Evolutionary conservation across 2,113 vertebrate genomes (phyloP).

Genomic region (Callospermophilus lateralis): DNA sequence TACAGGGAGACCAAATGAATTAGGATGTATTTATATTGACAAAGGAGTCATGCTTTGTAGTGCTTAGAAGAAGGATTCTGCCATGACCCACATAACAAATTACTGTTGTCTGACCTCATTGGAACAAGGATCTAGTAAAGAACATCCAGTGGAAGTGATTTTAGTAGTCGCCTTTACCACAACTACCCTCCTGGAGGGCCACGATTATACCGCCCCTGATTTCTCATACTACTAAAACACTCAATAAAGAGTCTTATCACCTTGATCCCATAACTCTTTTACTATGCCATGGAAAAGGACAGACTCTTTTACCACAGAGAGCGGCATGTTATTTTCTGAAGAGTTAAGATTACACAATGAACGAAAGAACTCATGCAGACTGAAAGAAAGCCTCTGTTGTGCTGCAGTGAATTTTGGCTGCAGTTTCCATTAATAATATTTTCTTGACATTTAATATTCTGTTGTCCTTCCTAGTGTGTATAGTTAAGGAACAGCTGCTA

Average conservation of each 20-base stretch:
- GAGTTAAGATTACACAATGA: constrained; percentile 39
- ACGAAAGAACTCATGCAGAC: not conserved
- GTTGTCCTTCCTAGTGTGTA: not conserved
- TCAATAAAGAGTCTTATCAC: not conserved
- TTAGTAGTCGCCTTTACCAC: not conserved
- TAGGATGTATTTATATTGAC: constrained; percentile 78
- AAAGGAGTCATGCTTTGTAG: constrained; percentile 70
- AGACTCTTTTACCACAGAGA: constrained; percentile 14
- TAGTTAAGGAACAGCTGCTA: not conserved
- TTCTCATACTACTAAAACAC: constrained; percentile 25
- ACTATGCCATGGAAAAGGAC: constrained; percentile 26
- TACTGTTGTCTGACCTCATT: constrained; percentile 71
- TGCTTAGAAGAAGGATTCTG: constrained; percentile 72
- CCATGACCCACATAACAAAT: constrained; percentile 68
- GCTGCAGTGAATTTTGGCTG: not conserved
- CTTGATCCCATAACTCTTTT: constrained; percentile 62
- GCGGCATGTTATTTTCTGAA: not conserved
- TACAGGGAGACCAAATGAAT: constrained; percentile 67
- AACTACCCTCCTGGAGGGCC: not conserved
- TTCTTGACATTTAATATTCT: not conserved
- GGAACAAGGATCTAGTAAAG: constrained; percentile 52
- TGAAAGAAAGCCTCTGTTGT: constrained; percentile 22
- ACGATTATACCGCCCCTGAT: not conserved
- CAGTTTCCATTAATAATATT: not conserved
- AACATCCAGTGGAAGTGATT: not conserved